Percentiles rank a stretch among this genome's conserved stretches.
Conservation (phyloP, 2,888 invertebrate genomes). For the Bruchidius siliquastri region DNA sequence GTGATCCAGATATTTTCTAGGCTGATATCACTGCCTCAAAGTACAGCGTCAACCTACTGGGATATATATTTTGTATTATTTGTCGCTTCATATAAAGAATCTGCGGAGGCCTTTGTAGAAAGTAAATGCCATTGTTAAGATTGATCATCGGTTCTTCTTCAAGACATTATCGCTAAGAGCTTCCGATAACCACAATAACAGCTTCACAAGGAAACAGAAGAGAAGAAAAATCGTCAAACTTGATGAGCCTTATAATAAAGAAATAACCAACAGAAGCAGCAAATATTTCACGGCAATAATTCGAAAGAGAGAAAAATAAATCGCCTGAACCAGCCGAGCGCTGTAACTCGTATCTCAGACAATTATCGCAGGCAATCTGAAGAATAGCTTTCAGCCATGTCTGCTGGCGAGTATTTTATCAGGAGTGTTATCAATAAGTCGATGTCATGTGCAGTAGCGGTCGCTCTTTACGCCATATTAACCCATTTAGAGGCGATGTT, state of each 20-base stretch:
- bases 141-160: not conserved
- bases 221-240: not conserved
- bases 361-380: not conserved
- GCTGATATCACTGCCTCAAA: too few relatives aligned
- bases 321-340: not conserved
- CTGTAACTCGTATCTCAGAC: not conserved
- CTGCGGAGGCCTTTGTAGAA: not conserved
- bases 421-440: conserved; percentile 30
- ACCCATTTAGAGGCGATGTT: not conserved
- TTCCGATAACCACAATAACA: not conserved
- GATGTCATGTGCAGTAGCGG: conserved; percentile 27
- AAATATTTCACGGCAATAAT: not conserved
- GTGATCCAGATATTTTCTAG: too few relatives aligned
- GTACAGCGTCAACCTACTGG: too few relatives aligned
- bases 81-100: not conserved
- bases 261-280: not conserved
- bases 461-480: conserved; percentile 1
- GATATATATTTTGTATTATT: not conserved
- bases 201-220: not conserved
- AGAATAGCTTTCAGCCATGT: conserved; percentile 13
- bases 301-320: not conserved
- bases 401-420: conserved; percentile 27
- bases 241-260: not conserved
- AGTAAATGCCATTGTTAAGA: not conserved
- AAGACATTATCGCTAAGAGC: not conserved